phyloP scores from a whole-genome alignment of 2,888 invertebrate species.

The Branchipolynoe longqiensis region DNA sequence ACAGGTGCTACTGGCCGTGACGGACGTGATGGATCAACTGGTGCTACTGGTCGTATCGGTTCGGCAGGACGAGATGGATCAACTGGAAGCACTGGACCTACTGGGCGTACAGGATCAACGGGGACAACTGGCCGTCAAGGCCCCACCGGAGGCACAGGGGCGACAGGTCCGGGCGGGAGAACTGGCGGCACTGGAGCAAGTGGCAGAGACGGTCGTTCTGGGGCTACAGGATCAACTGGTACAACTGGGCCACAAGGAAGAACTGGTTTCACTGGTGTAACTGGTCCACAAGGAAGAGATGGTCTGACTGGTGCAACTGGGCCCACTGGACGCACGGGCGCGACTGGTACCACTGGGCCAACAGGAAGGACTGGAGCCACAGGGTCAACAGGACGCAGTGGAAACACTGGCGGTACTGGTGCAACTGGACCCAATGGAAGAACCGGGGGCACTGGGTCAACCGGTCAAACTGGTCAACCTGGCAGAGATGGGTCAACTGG shows the following conservation, averaged over 20 bases:
- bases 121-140: constrained; percentile 61
- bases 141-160: constrained; percentile 58
- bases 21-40: constrained; percentile 40
- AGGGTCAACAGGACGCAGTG: constrained; percentile 56
- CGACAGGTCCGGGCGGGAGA: constrained; percentile 56
- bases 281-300: constrained; percentile 43
- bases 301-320: constrained; percentile 59
- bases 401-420: constrained; percentile 60
- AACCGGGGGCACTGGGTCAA: constrained; percentile 57
- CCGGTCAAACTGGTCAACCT: constrained; percentile 34
- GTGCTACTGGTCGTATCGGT: constrained; percentile 60
- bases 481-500: constrained; percentile 53
- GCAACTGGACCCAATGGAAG: constrained; percentile 43
- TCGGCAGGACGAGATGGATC: constrained; percentile 58
- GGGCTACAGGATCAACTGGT: constrained; percentile 46
- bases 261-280: constrained; percentile 59
- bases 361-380: constrained; percentile 56
- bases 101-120: constrained; percentile 59
- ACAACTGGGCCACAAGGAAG: constrained; percentile 57
- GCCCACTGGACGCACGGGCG: constrained; percentile 48
- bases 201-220: constrained; percentile 47
- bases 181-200: constrained; percentile 52
- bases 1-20: constrained; percentile 32
- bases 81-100: constrained; percentile 59
- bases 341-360: constrained; percentile 45